These are phyloP conservation scores for Zhengitettix transpicula DNA, from an alignment of 2,888 invertebrate genomes.

Conservation along the genomic window DNA sequence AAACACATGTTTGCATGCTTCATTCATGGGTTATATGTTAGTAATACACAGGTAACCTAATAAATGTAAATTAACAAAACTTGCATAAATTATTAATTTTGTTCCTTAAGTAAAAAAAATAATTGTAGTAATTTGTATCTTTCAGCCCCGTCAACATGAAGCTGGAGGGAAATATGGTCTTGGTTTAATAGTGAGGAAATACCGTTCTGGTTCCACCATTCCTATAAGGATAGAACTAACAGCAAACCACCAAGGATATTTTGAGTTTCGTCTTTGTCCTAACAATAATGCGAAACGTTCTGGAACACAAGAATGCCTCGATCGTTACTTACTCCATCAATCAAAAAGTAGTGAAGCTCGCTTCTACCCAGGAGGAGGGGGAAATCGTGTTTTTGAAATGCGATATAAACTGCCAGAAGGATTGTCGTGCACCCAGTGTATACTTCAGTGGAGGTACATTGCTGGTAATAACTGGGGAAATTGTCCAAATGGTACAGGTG, in stretches of 20 bases:
- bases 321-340: constrained; percentile 44
- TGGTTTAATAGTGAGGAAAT: constrained; percentile 65
- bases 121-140: constrained; percentile 3
- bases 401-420: constrained; percentile 45
- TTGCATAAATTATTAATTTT: no score
- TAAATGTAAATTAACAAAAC: no score
- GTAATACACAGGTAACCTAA: no score
- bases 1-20: no score
- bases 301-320: constrained; percentile 51
- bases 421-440: constrained; percentile 61
- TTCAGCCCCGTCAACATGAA: constrained; percentile 58
- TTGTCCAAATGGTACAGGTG: constrained; percentile 30
- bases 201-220: constrained; percentile 48
- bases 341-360: neutral
- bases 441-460: constrained; percentile 71
- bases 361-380: constrained; percentile 33
- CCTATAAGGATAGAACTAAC: constrained; percentile 69
- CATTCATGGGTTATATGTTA: no score
- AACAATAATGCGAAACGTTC: constrained; percentile 28
- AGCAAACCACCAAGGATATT: constrained; percentile 73
- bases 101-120: no score
- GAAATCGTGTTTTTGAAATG: constrained; percentile 55
- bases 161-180: constrained; percentile 69
- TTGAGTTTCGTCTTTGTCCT: constrained; percentile 70
- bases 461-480: constrained; percentile 70